Evolutionary conservation across 1,140 invertebrate genomes (phyloP).

Genomic region (Lordiphosa collinella): DNA sequence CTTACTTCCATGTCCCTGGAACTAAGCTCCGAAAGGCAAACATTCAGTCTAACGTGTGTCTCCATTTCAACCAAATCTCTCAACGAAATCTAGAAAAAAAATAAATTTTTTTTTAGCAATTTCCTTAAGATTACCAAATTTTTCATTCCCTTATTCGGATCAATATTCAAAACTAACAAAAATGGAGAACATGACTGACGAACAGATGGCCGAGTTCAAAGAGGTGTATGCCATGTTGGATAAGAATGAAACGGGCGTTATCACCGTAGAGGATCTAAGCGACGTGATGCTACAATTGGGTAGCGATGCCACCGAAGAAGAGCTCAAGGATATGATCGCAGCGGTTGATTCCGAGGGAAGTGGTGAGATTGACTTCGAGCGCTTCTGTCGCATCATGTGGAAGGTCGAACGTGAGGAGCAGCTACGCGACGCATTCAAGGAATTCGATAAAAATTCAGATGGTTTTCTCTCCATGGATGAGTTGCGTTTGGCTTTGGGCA

Average conservation of each 20-base stretch:
- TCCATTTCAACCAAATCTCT: no score
- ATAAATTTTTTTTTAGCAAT: no score
- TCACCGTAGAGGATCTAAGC: not conserved
- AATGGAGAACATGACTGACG: not conserved
- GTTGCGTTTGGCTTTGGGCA: not conserved
- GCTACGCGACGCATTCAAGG: not conserved
- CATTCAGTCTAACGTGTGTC: no score
- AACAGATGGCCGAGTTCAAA: not conserved
- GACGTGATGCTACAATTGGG: not conserved
- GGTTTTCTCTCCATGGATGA: constrained; percentile 1
- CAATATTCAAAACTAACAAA: not conserved
- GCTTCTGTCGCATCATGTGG: not conserved
- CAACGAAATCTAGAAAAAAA: no score
- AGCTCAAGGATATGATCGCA: constrained; percentile 5
- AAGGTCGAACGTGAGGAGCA: constrained; percentile 2
- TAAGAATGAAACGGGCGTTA: not conserved
- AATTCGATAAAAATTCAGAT: constrained; percentile 1
- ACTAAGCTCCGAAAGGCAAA: no score
- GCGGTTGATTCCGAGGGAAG: not conserved
- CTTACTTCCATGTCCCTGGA: no score
- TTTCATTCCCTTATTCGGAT: no score
- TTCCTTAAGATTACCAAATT: no score
- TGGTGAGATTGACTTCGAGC: not conserved
- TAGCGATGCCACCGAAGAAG: not conserved
- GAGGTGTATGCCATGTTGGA: constrained; percentile 3